phyloP scores from a whole-genome alignment of 2,113 vertebrate species.

The Petaurus breviceps region DNA sequence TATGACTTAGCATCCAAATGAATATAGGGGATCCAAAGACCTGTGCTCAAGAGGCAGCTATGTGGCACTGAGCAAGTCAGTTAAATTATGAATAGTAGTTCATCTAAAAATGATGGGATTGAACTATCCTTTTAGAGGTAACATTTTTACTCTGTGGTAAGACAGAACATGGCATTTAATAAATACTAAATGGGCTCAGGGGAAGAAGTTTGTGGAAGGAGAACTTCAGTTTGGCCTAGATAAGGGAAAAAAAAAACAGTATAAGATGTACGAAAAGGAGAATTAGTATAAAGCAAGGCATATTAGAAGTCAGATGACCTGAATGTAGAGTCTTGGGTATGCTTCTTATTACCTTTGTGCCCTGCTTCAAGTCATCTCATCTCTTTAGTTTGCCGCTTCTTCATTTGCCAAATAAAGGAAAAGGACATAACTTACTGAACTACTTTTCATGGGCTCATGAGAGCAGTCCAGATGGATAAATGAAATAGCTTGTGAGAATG shows the following conservation, averaged over 20 bases:
- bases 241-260: neutral
- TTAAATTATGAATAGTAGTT: neutral
- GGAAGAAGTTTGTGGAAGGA: neutral
- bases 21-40: neutral
- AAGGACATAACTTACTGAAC: neutral
- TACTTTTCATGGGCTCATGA: too few relatives aligned
- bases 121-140: neutral
- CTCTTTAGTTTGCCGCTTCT: neutral
- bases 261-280: neutral
- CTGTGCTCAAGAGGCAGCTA: neutral
- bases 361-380: neutral
- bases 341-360: neutral
- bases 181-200: neutral
- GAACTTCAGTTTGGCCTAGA: neutral
- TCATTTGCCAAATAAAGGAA: neutral
- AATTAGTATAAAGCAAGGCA: neutral
- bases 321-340: neutral
- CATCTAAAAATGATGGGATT: too few relatives aligned
- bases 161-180: neutral
- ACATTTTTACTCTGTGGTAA: neutral
- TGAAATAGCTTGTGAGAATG: neutral
- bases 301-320: too few relatives aligned
- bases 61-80: neutral
- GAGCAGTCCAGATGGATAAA: neutral
- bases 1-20: neutral